phyloP scores from a whole-genome alignment of 2,888 invertebrate genomes.

The Hydriomena furcata region DNA sequence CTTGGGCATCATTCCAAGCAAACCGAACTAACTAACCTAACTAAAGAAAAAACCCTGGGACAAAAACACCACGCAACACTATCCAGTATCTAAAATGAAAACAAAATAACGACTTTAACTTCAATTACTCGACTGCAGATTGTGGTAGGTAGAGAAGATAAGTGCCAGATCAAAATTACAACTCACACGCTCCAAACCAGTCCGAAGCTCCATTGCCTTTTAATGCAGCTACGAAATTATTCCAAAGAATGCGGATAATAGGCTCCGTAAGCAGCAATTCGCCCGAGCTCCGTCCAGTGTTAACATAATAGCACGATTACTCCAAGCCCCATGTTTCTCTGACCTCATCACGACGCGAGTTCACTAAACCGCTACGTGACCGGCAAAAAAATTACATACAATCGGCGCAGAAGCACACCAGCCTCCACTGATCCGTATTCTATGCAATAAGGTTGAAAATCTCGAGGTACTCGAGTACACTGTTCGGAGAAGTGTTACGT shows the following conservation, averaged over 20 bases:
- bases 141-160: too few species aligned
- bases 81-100: too few species aligned
- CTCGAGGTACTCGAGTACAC: neutral
- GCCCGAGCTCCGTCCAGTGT: constrained; percentile 27
- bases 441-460: constrained; percentile 20
- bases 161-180: neutral
- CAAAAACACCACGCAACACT: too few species aligned
- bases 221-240: constrained; percentile 20
- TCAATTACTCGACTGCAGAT: too few species aligned
- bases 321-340: constrained; percentile 43
- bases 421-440: constrained; percentile 16
- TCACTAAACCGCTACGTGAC: constrained; percentile 70
- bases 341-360: constrained; percentile 56
- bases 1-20: too few species aligned
- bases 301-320: constrained; percentile 41
- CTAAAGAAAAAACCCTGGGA: too few species aligned
- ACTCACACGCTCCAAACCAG: constrained; percentile 1
- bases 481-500: constrained; percentile 24
- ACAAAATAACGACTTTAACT: too few species aligned
- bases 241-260: constrained; percentile 26
- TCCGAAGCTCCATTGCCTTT: constrained; percentile 7
- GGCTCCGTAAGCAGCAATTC: constrained; percentile 36
- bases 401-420: constrained; percentile 13
- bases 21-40: too few species aligned
- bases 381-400: constrained; percentile 55